Conservation (phyloP, 2,797 vertebrate species). For the Centropyge bicolor region DNA sequence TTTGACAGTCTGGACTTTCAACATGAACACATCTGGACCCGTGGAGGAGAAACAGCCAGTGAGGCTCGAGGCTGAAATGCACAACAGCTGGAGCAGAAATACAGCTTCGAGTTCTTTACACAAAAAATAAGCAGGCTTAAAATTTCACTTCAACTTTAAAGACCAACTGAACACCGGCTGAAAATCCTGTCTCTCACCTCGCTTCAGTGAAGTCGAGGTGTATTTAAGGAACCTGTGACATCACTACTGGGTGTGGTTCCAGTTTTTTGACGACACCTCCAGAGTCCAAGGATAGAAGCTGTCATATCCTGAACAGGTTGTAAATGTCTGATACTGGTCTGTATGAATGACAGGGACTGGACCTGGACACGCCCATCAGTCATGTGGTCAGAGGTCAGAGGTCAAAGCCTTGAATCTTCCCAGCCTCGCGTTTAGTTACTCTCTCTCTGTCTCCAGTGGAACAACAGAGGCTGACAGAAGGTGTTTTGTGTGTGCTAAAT, state of each 20-base stretch:
- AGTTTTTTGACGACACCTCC: background rate
- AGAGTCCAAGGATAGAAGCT: background rate
- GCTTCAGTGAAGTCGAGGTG: too few species aligned
- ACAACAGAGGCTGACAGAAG: background rate
- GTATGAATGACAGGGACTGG: background rate
- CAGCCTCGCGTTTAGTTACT: background rate
- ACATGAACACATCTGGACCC: slow-evolving; percentile 9
- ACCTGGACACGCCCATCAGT: background rate
- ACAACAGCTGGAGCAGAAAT: background rate
- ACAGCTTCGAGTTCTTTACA: too few species aligned
- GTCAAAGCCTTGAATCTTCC: background rate
- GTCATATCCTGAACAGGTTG: background rate
- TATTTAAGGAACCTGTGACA: too few species aligned
- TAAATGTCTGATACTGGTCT: background rate
- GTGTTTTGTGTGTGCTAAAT: background rate
- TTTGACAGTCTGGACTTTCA: background rate
- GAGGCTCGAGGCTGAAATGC: background rate
- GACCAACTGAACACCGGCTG: background rate
- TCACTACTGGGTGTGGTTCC: too few species aligned
- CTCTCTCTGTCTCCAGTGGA: background rate
- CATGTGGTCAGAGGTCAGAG: background rate
- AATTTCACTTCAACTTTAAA: background rate
- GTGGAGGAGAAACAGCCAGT: background rate
- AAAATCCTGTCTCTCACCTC: background rate
- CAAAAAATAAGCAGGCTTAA: background rate